These are phyloP conservation scores for Phrynocephalus vlangalii DNA, from an alignment of 2,797 vertebrate species.

Conservation along the genomic window DNA sequence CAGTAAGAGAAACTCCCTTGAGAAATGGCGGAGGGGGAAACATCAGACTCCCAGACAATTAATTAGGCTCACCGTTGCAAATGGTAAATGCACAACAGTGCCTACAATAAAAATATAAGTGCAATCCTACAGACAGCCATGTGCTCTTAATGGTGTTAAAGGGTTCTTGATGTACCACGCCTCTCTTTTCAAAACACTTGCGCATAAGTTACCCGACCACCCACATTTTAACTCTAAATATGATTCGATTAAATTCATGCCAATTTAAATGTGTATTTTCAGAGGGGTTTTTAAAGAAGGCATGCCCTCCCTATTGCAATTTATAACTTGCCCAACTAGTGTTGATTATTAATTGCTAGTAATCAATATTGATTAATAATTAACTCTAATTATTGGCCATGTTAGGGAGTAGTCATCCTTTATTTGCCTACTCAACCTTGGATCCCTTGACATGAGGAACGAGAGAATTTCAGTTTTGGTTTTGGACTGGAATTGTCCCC, in stretches of 20 bases:
- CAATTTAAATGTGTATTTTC: slow-evolving; percentile 53
- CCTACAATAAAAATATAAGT: background rate
- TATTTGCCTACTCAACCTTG: too few relatives aligned
- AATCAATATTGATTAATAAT: too few relatives aligned
- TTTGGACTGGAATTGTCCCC: too few relatives aligned
- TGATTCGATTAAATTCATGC: slow-evolving; percentile 66
- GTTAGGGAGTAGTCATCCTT: too few relatives aligned
- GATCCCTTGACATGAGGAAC: too few relatives aligned
- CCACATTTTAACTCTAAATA: background rate
- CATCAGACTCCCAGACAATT: background rate
- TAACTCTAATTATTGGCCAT: too few relatives aligned
- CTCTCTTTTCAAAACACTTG: slow-evolving; percentile 13
- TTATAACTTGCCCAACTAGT: slow-evolving; percentile 13
- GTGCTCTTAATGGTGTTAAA: slow-evolving; percentile 1
- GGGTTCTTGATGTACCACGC: slow-evolving; percentile 25
- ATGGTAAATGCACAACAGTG: background rate
- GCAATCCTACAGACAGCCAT: background rate
- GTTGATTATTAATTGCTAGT: too few relatives aligned
- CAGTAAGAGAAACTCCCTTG: background rate
- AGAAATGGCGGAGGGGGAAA: background rate
- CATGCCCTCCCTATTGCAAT: slow-evolving; percentile 25
- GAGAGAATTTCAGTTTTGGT: too few relatives aligned
- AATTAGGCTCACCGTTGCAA: slow-evolving; percentile 14
- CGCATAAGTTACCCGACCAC: slow-evolving; percentile 20
- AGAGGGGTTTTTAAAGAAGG: slow-evolving; percentile 48